These are phyloP conservation scores for Corythornis cristatus DNA, from an alignment of 2,113 vertebrate species.

Conservation along the genomic window DNA sequence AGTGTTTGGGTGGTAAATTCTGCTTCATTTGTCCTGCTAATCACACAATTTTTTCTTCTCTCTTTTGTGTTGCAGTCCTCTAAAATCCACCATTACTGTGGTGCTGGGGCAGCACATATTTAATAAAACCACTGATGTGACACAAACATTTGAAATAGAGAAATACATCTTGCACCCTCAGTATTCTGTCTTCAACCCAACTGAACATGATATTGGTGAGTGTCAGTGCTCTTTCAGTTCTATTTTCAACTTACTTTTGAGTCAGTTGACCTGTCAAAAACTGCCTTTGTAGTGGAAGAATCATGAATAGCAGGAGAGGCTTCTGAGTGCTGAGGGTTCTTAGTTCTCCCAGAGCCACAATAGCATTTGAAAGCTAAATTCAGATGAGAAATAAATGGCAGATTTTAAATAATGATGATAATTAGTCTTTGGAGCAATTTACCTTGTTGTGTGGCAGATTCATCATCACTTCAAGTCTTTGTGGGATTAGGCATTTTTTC, in stretches of 20 bases:
- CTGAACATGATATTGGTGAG: constrained; percentile 91
- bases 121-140: constrained; percentile 83
- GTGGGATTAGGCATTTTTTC: constrained; percentile 42
- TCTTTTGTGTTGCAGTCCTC: constrained; percentile 76
- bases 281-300: not conserved
- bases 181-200: constrained; percentile 87
- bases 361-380: constrained; percentile 36
- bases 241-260: not conserved
- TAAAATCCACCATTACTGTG: constrained; percentile 79
- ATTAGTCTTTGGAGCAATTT: constrained; percentile 41
- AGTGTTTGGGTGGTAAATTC: not conserved
- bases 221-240: not conserved
- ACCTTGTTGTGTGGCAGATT: constrained; percentile 31
- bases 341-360: not conserved
- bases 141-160: constrained; percentile 83
- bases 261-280: not conserved
- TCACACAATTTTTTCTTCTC: not conserved
- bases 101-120: constrained; percentile 93
- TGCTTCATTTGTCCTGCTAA: not conserved
- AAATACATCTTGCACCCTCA: constrained; percentile 82
- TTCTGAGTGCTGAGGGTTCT: not conserved
- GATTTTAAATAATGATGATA: constrained; percentile 55
- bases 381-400: constrained; percentile 52
- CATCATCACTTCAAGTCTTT: constrained; percentile 38
- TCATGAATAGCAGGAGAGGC: not conserved